Percentiles rank a stretch among this genome's conserved stretches.
Evolutionary conservation across 1,140 invertebrate genomes (phyloP).

Genomic region (Neodiprion virginianus): DNA sequence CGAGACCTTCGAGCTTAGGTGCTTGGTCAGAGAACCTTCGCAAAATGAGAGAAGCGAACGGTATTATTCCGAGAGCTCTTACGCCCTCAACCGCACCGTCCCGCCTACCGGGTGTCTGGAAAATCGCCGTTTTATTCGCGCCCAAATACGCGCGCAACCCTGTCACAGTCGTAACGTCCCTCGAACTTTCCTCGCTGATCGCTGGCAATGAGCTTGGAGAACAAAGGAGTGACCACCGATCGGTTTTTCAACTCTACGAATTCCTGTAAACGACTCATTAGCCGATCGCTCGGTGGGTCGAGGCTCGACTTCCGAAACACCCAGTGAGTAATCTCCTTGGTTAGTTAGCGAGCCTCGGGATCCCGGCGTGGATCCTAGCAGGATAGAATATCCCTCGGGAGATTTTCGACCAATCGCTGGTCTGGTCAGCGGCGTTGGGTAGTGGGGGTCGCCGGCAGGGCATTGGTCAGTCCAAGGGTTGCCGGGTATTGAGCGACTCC

Average conservation of each 20-base stretch:
- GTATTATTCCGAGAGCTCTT: not conserved
- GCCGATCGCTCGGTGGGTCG: too few species aligned
- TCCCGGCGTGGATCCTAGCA: conserved; percentile 47
- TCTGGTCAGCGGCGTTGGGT: conserved; percentile 50
- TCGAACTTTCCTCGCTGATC: too few species aligned
- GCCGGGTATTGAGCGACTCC: conserved; percentile 58
- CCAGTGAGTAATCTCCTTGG: conserved; percentile 54
- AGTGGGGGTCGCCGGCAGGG: conserved; percentile 53
- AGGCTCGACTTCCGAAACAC: conserved; percentile 31
- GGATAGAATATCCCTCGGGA: conserved; percentile 57
- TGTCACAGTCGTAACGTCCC: too few species aligned
- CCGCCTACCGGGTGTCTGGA: not conserved
- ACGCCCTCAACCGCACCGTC: not conserved
- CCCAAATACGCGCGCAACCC: too few species aligned
- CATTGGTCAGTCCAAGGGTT: conserved; percentile 59
- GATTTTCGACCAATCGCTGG: conserved; percentile 56
- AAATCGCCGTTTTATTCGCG: not conserved
- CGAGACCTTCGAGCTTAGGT: not conserved
- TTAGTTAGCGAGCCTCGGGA: conserved; percentile 57
- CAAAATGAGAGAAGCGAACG: not conserved
- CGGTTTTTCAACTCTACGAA: too few species aligned
- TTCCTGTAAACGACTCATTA: too few species aligned
- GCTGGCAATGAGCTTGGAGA: too few species aligned
- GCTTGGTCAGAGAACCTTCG: not conserved
- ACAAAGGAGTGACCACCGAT: too few species aligned